A percentile compares a stretch with the other conserved stretches of the same genome.
Evolutionary conservation across 2,797 vertebrate genomes (phyloP).

Genomic region (Anguilla pacifica): DNA sequence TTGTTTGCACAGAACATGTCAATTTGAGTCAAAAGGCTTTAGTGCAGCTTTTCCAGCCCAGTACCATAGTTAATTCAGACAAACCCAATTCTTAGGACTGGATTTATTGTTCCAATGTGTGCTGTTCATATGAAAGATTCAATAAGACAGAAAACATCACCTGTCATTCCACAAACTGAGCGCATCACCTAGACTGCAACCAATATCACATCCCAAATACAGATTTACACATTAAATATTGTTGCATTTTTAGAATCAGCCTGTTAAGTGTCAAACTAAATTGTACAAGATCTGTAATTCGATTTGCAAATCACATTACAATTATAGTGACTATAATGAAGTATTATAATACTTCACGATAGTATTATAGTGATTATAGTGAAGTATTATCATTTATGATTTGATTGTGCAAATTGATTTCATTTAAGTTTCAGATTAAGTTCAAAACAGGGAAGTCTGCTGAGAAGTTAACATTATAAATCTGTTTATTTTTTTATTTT

Average conservation of each 20-base stretch:
- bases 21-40: background rate
- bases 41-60: background rate
- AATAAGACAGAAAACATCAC: background rate
- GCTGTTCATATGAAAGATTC: background rate
- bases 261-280: background rate
- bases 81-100: background rate
- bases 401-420: no score
- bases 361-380: no score
- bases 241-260: background rate
- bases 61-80: background rate
- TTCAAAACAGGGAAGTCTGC: no score
- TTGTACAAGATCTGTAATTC: background rate
- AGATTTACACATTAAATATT: background rate
- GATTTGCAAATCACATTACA: no score
- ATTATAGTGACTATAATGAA: no score
- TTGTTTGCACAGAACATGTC: background rate
- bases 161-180: background rate
- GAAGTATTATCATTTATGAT: no score
- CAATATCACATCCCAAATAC: background rate
- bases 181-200: background rate
- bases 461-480: no score
- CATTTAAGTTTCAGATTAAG: no score
- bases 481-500: no score
- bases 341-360: no score
- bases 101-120: background rate